Evolutionary conservation across 1,140 invertebrate species (phyloP).

Genomic region (Brachionus angularis): DNA sequence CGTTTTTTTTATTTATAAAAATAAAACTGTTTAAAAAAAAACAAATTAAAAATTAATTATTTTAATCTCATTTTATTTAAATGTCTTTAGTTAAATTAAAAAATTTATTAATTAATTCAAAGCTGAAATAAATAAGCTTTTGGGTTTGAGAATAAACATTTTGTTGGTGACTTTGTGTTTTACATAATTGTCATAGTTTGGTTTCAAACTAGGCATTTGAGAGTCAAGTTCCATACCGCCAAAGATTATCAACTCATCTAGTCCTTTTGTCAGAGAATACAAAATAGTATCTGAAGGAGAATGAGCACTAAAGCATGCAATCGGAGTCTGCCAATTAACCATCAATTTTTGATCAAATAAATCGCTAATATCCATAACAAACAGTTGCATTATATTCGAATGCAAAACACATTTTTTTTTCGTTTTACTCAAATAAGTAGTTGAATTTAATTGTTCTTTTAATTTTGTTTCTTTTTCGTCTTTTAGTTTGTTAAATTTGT

Average conservation of each 20-base stretch:
- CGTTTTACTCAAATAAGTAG: slow-evolving; percentile 45
- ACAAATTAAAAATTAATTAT: no score
- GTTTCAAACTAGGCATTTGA: not conserved
- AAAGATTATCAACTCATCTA: slow-evolving; percentile 87
- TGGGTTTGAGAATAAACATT: slow-evolving; percentile 32
- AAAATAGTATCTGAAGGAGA: slow-evolving; percentile 79
- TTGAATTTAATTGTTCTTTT: not conserved
- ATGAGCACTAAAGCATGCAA: slow-evolving; percentile 56
- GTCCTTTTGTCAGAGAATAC: slow-evolving; percentile 79
- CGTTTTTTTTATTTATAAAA: no score
- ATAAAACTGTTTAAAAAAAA: no score
- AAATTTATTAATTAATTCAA: not conserved
- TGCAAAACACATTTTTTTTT: slow-evolving; percentile 41
- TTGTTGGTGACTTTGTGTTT: slow-evolving; percentile 39
- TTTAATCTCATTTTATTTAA: no score
- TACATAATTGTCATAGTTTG: not conserved
- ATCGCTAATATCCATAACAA: slow-evolving; percentile 77
- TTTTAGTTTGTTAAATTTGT: slow-evolving; percentile 20
- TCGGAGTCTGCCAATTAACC: slow-evolving; percentile 72
- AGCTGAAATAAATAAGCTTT: not conserved
- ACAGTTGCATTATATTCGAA: slow-evolving; percentile 69
- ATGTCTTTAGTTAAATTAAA: no score
- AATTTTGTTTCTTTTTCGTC: slow-evolving; percentile 37
- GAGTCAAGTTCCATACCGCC: slow-evolving; percentile 67
- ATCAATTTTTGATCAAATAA: slow-evolving; percentile 59